A percentile compares a stretch with the other conserved stretches of the same genome.
Evolutionary conservation across 2,797 vertebrate genomes (phyloP).

Genomic region (Mormyrops boulengeri): DNA sequence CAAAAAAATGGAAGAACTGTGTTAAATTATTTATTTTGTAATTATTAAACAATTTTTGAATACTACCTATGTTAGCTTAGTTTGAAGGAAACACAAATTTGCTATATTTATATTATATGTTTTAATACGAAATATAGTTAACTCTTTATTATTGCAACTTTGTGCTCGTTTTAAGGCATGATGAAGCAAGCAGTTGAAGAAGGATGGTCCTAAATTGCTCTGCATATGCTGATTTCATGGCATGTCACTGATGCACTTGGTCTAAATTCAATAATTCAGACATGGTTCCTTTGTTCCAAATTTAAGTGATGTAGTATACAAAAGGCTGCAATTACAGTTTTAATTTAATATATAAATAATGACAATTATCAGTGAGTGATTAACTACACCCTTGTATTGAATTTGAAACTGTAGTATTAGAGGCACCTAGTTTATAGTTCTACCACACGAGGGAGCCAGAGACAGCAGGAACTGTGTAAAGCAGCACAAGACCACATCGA

Average conservation of each 20-base stretch:
- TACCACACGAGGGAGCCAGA: slow-evolving; percentile 10
- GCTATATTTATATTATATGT: background rate
- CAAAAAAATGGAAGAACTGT: background rate
- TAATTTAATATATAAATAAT: background rate
- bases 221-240: background rate
- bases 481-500: background rate
- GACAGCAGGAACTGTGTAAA: background rate
- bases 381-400: background rate
- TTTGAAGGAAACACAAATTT: background rate
- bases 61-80: background rate
- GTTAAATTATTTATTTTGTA: background rate
- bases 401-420: background rate
- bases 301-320: background rate
- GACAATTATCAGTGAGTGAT: background rate
- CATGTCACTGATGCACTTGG: background rate
- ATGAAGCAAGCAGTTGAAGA: background rate
- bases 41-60: background rate
- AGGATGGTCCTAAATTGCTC: background rate
- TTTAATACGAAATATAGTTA: background rate
- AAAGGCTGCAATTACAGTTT: background rate
- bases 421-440: background rate
- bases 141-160: background rate
- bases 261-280: background rate
- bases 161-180: background rate
- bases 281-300: background rate